phyloP scores from a whole-genome alignment of 2,888 invertebrate genomes.

The Drosophila recens region DNA sequence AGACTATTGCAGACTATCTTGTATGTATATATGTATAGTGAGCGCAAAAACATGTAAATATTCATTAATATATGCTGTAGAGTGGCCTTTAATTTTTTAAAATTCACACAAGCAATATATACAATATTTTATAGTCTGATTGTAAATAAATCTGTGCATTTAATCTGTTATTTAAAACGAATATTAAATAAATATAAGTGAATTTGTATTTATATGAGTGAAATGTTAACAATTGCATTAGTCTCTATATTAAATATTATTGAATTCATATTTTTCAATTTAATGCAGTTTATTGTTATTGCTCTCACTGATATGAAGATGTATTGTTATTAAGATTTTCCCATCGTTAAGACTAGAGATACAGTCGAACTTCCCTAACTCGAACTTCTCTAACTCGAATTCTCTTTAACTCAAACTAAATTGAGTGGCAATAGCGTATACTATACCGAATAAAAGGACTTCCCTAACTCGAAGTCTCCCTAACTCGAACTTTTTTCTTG shows the following conservation, averaged over 20 bases:
- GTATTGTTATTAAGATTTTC: no score
- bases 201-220: background rate
- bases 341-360: background rate
- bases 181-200: background rate
- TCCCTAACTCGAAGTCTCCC: no score
- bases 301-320: background rate
- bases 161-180: slow-evolving; percentile 3
- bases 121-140: background rate
- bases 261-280: background rate
- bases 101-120: background rate
- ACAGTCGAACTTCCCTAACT: no score
- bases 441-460: no score
- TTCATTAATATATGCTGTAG: background rate
- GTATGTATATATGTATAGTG: no score
- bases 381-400: no score
- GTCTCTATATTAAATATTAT: background rate
- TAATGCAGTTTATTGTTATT: background rate
- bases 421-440: no score
- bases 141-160: background rate
- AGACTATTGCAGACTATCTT: background rate
- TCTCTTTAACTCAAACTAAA: no score
- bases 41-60: background rate
- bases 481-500: no score
- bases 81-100: background rate
- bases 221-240: background rate